A percentile compares a stretch with the other conserved stretches of the same genome.
Conservation (phyloP, 2,113 vertebrate genomes). For the Bagarius yarrelli region DNA sequence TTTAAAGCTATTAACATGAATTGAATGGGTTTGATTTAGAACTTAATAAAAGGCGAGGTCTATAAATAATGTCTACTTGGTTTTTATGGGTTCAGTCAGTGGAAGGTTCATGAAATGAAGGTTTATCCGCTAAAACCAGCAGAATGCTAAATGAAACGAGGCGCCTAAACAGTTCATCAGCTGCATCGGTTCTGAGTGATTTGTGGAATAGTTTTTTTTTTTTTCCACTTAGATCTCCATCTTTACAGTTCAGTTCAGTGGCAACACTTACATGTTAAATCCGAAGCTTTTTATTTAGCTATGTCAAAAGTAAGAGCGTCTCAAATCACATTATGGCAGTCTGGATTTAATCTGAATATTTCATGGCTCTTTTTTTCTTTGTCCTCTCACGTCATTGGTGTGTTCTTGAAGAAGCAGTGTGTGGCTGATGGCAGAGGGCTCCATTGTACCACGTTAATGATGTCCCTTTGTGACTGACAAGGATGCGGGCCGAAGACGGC, state of each 20-base stretch:
- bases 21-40: background rate
- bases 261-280: background rate
- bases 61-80: slow-evolving; percentile 7
- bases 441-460: slow-evolving; percentile 76
- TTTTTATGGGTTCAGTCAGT: background rate
- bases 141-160: background rate
- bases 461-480: slow-evolving; percentile 64
- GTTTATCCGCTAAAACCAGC: background rate
- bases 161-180: background rate
- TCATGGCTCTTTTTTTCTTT: slow-evolving; percentile 13
- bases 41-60: background rate
- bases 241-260: background rate
- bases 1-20: background rate
- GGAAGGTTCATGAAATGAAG: background rate
- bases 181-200: background rate
- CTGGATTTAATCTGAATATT: slow-evolving; percentile 46
- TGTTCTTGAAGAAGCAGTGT: slow-evolving; percentile 58
- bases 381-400: background rate
- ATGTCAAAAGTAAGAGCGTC: slow-evolving; percentile 2
- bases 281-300: background rate
- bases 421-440: slow-evolving; percentile 45
- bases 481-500: slow-evolving; percentile 70
- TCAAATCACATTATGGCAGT: slow-evolving; percentile 37
- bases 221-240: background rate
- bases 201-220: background rate